phyloP scores from a whole-genome alignment of 2,113 vertebrate species.

The Oreocharis arfaki region DNA sequence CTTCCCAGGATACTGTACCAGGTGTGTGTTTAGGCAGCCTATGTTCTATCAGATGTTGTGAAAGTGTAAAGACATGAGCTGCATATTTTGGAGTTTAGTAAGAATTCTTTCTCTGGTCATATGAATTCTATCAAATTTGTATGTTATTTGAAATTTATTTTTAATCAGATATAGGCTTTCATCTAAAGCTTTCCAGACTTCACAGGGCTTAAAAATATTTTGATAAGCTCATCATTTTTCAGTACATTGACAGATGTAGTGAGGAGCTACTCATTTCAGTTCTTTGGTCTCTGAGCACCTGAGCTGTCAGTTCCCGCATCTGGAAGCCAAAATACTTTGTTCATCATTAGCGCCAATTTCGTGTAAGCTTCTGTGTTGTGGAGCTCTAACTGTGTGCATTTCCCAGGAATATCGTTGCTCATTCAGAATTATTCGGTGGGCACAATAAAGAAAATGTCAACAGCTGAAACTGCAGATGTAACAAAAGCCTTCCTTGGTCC shows the following conservation, averaged over 20 bases:
- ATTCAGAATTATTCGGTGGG: not conserved
- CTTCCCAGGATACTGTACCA: not conserved
- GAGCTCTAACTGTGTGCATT: not conserved
- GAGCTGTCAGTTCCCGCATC: not conserved
- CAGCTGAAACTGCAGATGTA: not conserved
- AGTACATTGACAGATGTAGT: not conserved
- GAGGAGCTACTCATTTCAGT: not conserved
- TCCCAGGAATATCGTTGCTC: not conserved
- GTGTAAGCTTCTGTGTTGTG: not conserved
- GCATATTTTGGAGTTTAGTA: not conserved
- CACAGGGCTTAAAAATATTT: not conserved
- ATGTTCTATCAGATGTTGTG: not conserved
- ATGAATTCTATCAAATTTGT: not conserved
- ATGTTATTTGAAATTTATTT: not conserved
- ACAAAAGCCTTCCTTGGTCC: not conserved
- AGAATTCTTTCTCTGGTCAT: not conserved
- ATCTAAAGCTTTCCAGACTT: not conserved
- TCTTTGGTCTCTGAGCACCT: not conserved
- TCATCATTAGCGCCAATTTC: not conserved
- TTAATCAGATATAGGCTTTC: not conserved
- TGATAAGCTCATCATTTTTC: not conserved
- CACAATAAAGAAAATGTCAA: not conserved
- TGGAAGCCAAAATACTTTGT: not conserved
- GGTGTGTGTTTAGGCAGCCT: not conserved
- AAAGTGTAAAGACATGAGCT: not conserved